Evolutionary conservation across 2,797 vertebrate species (phyloP).

Genomic region (Rhinella marina): DNA sequence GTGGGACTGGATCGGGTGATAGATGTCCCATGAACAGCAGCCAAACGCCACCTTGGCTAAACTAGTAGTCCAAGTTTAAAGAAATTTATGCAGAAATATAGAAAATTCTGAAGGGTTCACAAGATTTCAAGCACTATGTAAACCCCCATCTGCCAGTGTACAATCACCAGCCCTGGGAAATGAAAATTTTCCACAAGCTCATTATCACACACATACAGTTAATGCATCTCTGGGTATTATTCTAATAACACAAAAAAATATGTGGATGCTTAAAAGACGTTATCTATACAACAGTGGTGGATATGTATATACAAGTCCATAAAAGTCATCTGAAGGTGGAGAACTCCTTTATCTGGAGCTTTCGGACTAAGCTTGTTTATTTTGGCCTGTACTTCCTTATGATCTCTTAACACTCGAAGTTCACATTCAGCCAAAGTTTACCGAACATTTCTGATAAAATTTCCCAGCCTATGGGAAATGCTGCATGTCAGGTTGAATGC

Average conservation of each 20-base stretch:
- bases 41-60: too few relatives aligned
- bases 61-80: too few relatives aligned
- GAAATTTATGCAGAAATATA: too few relatives aligned
- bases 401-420: not conserved
- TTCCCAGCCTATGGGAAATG: not conserved
- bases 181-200: too few relatives aligned
- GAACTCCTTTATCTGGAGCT: not conserved
- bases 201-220: too few relatives aligned
- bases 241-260: not conserved
- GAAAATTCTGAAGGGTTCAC: too few relatives aligned
- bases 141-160: too few relatives aligned
- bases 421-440: not conserved
- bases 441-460: not conserved
- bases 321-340: constrained; percentile 3
- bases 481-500: not conserved
- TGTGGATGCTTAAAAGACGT: not conserved
- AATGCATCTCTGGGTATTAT: too few relatives aligned
- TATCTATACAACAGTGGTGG: not conserved
- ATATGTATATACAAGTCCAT: not conserved
- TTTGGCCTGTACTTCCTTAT: not conserved
- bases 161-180: too few relatives aligned
- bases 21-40: too few relatives aligned
- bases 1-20: too few relatives aligned
- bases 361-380: not conserved
- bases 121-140: too few relatives aligned